These are phyloP conservation scores for Rhegmatorhina hoffmannsi DNA, from an alignment of 2,113 vertebrate genomes.

Conservation along the genomic window DNA sequence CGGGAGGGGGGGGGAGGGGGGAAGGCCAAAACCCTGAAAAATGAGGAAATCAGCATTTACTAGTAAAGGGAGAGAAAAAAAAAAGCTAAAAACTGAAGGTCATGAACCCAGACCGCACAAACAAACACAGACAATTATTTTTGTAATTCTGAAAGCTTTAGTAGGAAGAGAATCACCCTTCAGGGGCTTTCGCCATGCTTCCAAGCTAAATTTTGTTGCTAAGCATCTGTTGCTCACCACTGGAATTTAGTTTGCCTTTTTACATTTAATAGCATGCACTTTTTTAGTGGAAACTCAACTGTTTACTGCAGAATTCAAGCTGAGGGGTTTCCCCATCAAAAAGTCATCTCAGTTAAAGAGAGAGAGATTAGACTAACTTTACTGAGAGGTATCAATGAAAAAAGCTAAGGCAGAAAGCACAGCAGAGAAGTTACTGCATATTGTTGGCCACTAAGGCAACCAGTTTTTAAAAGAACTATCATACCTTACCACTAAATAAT, in stretches of 20 bases:
- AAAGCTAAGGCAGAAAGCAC: neutral
- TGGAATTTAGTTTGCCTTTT: neutral
- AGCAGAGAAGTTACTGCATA: neutral
- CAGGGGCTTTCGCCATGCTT: neutral
- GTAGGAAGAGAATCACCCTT: neutral
- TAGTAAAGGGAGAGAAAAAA: neutral
- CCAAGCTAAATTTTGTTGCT: neutral
- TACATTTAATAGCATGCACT: neutral
- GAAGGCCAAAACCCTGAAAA: neutral
- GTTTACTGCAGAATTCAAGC: neutral
- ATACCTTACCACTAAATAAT: neutral
- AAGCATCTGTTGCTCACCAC: neutral
- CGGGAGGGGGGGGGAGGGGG: no score
- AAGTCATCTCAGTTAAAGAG: neutral
- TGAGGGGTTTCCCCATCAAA: neutral
- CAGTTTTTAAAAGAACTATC: neutral
- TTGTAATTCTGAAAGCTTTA: neutral
- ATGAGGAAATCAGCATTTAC: neutral
- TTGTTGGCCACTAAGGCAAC: neutral
- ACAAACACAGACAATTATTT: neutral
- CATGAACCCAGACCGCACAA: neutral
- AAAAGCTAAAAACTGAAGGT: neutral
- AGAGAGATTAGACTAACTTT: neutral
- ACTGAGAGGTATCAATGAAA: neutral
- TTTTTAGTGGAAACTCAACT: neutral